These are phyloP conservation scores for Antheraea yamamai DNA, from an alignment of 2,888 invertebrate species.

Conservation along the genomic window DNA sequence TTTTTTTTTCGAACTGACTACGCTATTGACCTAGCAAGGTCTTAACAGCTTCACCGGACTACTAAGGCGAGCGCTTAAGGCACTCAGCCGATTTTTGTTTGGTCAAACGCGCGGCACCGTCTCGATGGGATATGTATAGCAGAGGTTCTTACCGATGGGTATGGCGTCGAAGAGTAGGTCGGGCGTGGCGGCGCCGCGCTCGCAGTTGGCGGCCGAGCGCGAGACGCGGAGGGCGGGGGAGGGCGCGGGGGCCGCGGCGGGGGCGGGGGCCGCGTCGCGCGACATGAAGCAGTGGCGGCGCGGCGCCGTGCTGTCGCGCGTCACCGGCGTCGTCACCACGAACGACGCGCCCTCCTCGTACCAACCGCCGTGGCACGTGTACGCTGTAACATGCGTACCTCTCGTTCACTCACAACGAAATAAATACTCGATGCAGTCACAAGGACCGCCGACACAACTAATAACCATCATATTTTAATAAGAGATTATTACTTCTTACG, in stretches of 20 bases:
- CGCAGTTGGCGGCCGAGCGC: conserved; percentile 85
- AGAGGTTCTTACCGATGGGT: conserved; percentile 79
- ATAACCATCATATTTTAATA: too few species aligned
- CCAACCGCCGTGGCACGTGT: conserved; percentile 95
- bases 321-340: conserved; percentile 90
- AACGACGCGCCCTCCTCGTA: conserved; percentile 93
- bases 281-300: conserved; percentile 90
- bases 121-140: too few species aligned
- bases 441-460: too few species aligned
- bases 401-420: not conserved
- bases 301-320: conserved; percentile 85
- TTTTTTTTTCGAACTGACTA: too few species aligned
- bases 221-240: conserved; percentile 53
- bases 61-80: too few species aligned
- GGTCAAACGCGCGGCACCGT: too few species aligned
- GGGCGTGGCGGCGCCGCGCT: conserved; percentile 74
- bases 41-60: too few species aligned
- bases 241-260: conserved; percentile 38
- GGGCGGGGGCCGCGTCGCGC: conserved; percentile 73
- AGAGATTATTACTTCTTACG: too few species aligned
- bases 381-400: conserved; percentile 81
- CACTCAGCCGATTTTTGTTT: too few species aligned
- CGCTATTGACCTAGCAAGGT: too few species aligned
- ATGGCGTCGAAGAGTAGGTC: conserved; percentile 86
- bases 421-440: too few species aligned